Percentiles rank a stretch among this genome's conserved stretches.
Evolutionary conservation across 1,140 invertebrate genomes (phyloP).

Genomic region (Bactericera cockerelli): DNA sequence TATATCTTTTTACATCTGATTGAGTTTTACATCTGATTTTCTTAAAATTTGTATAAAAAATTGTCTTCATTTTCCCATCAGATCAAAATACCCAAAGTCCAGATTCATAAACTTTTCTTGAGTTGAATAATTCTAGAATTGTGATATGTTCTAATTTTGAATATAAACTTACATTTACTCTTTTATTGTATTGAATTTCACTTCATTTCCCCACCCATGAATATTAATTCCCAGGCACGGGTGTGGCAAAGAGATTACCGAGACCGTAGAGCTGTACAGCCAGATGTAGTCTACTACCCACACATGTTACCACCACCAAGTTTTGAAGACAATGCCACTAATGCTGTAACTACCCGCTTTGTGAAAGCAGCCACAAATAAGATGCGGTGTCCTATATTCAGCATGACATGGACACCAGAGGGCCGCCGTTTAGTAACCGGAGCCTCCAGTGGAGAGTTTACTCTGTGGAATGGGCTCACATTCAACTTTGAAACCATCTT

Average conservation of each 20-base stretch:
- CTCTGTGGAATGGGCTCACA: conserved; percentile 97
- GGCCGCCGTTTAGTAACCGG: conserved; percentile 93
- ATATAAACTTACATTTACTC: no score
- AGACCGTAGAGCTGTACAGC: conserved; percentile 71
- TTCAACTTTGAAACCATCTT: conserved; percentile 99
- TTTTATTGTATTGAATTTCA: no score
- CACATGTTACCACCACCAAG: conserved; percentile 75
- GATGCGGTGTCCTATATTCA: conserved; percentile 98
- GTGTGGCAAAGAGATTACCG: conserved; percentile 86
- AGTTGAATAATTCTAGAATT: no score
- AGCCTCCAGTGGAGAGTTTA: conserved; percentile 97
- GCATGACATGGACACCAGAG: conserved; percentile 97
- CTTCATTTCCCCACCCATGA: no score
- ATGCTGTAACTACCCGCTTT: conserved; percentile 90
- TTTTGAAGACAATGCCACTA: conserved; percentile 87
- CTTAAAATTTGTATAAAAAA: no score
- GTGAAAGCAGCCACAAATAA: conserved; percentile 99
- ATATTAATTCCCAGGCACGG: conserved; percentile 55
- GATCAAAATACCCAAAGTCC: no score
- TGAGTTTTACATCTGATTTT: no score
- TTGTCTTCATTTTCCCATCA: no score
- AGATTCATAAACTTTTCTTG: no score
- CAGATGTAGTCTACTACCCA: conserved; percentile 79
- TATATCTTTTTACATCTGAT: no score
- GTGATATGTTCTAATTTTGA: no score